Conservation (phyloP, 2,888 invertebrate species). For the Drosophila atroscutellata region DNA sequence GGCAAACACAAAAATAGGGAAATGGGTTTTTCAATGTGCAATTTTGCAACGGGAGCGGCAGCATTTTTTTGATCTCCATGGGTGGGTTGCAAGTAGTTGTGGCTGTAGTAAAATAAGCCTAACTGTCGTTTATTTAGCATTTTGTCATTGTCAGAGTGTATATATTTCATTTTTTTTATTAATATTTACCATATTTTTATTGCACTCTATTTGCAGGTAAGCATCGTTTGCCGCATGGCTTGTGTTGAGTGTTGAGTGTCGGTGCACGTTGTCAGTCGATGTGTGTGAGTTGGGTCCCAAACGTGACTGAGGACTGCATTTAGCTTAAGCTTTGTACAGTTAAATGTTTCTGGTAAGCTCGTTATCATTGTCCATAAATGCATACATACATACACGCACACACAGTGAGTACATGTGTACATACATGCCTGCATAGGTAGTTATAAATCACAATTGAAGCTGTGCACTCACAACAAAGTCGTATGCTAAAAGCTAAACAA, state of each 20-base stretch:
- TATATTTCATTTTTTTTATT: constrained; percentile 11
- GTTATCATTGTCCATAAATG: constrained; percentile 31
- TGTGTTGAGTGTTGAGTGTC: constrained; percentile 40
- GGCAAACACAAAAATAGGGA: constrained; percentile 32
- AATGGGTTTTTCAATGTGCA: constrained; percentile 36
- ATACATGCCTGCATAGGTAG: neutral
- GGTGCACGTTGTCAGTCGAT: constrained; percentile 17
- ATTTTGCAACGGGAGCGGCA: constrained; percentile 41
- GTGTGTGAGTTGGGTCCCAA: constrained; percentile 37
- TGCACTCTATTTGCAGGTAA: constrained; percentile 64
- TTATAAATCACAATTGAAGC: constrained; percentile 9
- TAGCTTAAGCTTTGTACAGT: constrained; percentile 33
- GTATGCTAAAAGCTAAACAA: constrained; percentile 38
- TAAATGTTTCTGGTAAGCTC: constrained; percentile 42
- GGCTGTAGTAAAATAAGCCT: constrained; percentile 26
- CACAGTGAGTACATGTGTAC: neutral
- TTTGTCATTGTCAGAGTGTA: constrained; percentile 11
- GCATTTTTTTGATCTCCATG: constrained; percentile 22
- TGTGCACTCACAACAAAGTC: constrained; percentile 28
- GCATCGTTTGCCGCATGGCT: constrained; percentile 44
- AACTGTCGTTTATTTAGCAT: constrained; percentile 22
- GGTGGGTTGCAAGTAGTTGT: constrained; percentile 42
- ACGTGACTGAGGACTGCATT: constrained; percentile 60
- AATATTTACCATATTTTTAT: constrained; percentile 23
- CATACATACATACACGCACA: neutral